Base-by-base conservation (phyloP, 2,888 invertebrate species). In the Sphaerophoria rueppellii region DNA sequence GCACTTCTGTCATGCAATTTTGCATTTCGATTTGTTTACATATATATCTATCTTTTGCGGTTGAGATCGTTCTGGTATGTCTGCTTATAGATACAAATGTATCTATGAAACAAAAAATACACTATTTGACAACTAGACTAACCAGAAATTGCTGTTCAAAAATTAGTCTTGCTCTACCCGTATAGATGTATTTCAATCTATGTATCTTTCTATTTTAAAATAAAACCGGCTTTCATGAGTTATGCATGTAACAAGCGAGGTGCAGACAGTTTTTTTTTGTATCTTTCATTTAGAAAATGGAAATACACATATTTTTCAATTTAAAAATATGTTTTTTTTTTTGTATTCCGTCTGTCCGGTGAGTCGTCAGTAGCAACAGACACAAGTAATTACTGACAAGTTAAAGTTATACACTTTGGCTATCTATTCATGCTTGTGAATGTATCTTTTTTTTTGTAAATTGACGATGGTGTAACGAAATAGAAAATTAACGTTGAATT, bases 321-420 rank as follows among this genome's bases (percentile, higher is more conserved):
- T 80, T 75, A 57, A 63, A 77, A 70, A 71, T 54, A 60, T 58
- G 69, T 77, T 50, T 52, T 35, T 50, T 52, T 71, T 74, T 71
- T 37, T 60, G 58, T 73, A 69, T 54, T 24, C n/a, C 43, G 32
- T 67, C n/a, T 58, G 60, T 37, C 6, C 35, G 11, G 1, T 16
- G 40, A 16, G 40, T 55, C 48, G 50, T 58, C 71, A 67, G 72
- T 54, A 77, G 76, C 60, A 24, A 46, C 40, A 60, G 61, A 43
- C 63, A 55, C 71, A 72, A 83, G 72, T 80, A 83, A 79, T 83
- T 76, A 83, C 80, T 72, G 75, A 80, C 83, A 83, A 80, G 61
- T 76, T 69, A 50, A 75, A 80, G 34, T 71, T 71, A 74, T 67
- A 55, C 35, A 58, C 4, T 61, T 52, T 63, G 60, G 16, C 14